These are phyloP conservation scores for Saiga tatarica DNA, from an alignment of 2,113 vertebrate genomes.

Conservation along the genomic window DNA sequence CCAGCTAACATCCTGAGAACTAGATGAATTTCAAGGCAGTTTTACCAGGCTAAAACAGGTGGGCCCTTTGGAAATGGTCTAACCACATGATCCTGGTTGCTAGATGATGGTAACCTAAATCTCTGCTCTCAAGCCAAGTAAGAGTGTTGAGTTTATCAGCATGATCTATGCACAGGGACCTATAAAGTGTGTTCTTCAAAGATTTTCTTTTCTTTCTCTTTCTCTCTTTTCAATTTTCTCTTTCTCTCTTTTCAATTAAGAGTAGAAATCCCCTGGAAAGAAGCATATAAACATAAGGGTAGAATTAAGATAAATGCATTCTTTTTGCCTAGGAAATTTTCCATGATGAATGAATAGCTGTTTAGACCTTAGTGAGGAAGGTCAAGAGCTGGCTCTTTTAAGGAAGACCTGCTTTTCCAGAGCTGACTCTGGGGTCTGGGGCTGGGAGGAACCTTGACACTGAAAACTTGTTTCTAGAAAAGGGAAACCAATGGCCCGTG, in stretches of 20 bases:
- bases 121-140: not conserved
- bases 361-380: slow-evolving; percentile 71
- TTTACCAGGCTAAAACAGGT: not conserved
- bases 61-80: not conserved
- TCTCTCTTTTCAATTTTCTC: slow-evolving; percentile 26
- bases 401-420: not conserved
- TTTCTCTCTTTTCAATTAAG: slow-evolving; percentile 28
- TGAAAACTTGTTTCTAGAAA: slow-evolving; percentile 12
- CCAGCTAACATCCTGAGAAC: not conserved
- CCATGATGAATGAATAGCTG: slow-evolving; percentile 80
- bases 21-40: not conserved
- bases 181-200: not conserved
- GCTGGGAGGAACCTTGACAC: not conserved
- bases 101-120: not conserved
- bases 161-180: not conserved
- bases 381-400: slow-evolving; percentile 62
- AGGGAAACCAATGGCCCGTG: not conserved
- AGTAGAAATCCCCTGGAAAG: slow-evolving; percentile 74
- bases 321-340: slow-evolving; percentile 81
- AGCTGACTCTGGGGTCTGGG: not conserved
- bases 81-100: not conserved
- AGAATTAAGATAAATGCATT: slow-evolving; percentile 81
- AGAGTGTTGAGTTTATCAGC: not conserved
- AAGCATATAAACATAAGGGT: slow-evolving; percentile 78
- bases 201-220: slow-evolving; percentile 21